Base-by-base conservation (phyloP, 2,113 vertebrate genomes). In the Xenopus tropicalis region DNA sequence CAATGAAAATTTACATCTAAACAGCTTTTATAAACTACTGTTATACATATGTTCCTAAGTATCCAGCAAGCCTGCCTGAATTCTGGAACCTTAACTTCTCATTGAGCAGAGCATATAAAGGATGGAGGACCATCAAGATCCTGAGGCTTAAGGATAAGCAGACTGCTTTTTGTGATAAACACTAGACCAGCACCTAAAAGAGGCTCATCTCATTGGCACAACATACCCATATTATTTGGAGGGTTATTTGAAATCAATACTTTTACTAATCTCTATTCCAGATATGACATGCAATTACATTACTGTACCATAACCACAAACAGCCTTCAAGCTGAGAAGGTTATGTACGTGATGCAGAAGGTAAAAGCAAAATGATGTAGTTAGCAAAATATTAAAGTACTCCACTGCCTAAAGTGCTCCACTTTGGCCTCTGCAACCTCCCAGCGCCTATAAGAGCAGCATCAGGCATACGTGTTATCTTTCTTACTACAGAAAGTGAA, bases 161-260 rank as follows among this genome's bases (percentile, higher is more conserved):
- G 42, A 59, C 42, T 61, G 57, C 44, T 14, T 12, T 46, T 10
- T 11, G 42, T n/a, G 37, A 61, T 29, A 62, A 46, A 37, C 21
- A 46, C 29, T 16, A 61, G 52, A 61, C 25, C 57, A n/a, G 25
- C 23, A 66, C 51, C 48, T 57, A 24, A 76, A 9, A 52, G 21
- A 61, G 23, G 44, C 23, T 69, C 44, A 69, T 63, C 24, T 63
- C 20, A 54, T 23, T 76, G 57, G 66, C 48, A 43, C 52, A 48
- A 63, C 3, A n/a, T 10, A 63, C 9, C 46, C 25, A 20, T 14
- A 23, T 25, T n/a, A 76, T 25, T 43, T 22, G 23, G 66, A 68
- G 57, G 57, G 17, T 19, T 57, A 63, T 56, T 21, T 76, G 48
- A 69, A 69, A 69, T 76, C 73, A 69, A 76, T 69, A 76, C 52